These are phyloP conservation scores for Corythoichthys intestinalis DNA, from an alignment of 2,113 vertebrate species.

Conservation along the genomic window DNA sequence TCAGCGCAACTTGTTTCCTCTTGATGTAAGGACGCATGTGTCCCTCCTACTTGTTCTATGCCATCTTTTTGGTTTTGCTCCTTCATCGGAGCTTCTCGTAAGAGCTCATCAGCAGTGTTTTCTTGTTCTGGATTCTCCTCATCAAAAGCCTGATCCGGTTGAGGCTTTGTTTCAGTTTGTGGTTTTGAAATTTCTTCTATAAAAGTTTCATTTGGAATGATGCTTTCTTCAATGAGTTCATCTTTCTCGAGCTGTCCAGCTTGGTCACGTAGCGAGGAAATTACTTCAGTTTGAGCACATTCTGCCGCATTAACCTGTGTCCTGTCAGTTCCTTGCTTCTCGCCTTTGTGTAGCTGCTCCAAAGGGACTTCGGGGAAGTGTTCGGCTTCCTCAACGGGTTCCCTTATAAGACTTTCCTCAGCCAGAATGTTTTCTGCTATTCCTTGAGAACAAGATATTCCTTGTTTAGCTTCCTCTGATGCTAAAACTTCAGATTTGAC, in stretches of 20 bases:
- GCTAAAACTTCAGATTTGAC: neutral
- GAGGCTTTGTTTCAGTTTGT: constrained; percentile 13
- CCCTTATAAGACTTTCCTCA: neutral
- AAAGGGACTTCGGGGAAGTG: neutral
- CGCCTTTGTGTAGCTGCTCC: neutral
- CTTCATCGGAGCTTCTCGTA: neutral
- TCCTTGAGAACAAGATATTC: neutral
- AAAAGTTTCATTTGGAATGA: neutral
- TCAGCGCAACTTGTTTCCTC: constrained; percentile 14
- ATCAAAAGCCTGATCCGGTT: constrained; percentile 19
- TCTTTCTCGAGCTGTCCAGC: constrained; percentile 4
- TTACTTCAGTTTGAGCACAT: neutral
- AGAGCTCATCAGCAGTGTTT: constrained; percentile 4
- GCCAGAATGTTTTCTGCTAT: neutral
- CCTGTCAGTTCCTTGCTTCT: constrained; percentile 6
- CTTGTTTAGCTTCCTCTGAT: neutral
- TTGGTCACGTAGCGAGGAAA: neutral
- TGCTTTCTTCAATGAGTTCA: neutral
- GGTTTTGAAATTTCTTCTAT: constrained; percentile 3
- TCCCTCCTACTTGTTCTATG: constrained; percentile 28
- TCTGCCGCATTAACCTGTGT: neutral
- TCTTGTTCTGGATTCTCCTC: constrained; percentile 16
- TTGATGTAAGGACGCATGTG: constrained; percentile 22
- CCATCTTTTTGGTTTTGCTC: constrained; percentile 22
- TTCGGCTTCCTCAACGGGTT: neutral